These are phyloP conservation scores for Lagopus leucura DNA, from an alignment of 2,113 vertebrate genomes.

Conservation along the genomic window DNA sequence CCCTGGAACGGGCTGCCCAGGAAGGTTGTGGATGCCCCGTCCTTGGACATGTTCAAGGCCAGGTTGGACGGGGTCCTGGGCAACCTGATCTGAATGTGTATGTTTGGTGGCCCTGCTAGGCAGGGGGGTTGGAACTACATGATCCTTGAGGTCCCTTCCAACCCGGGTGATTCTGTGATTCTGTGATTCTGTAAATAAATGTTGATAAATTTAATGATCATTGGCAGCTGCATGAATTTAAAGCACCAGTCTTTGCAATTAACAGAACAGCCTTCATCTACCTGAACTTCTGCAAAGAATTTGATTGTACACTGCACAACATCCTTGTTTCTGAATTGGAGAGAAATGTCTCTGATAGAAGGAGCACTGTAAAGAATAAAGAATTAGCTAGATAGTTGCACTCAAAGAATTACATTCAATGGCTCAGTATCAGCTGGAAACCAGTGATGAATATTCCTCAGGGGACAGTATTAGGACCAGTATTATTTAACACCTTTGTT, in stretches of 20 bases:
- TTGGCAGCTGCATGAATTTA: background rate
- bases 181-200: background rate
- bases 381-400: background rate
- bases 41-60: too few relatives aligned
- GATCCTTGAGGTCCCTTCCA: too few relatives aligned
- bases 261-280: background rate
- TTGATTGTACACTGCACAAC: background rate
- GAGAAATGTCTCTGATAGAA: background rate
- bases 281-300: background rate
- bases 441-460: background rate
- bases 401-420: background rate
- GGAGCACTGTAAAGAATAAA: background rate
- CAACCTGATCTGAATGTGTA: too few relatives aligned
- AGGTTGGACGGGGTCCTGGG: too few relatives aligned
- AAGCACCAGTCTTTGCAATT: background rate
- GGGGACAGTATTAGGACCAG: background rate
- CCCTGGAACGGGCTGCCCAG: too few relatives aligned
- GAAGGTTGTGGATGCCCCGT: too few relatives aligned
- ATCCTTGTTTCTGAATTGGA: background rate
- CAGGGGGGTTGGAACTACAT: too few relatives aligned
- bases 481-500: background rate
- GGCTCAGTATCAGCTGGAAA: background rate
- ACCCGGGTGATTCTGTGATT: too few relatives aligned
- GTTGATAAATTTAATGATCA: background rate
- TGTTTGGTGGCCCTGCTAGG: too few relatives aligned